Conservation (phyloP, 2,797 vertebrate genomes). For the Phalloptychus januarius region DNA sequence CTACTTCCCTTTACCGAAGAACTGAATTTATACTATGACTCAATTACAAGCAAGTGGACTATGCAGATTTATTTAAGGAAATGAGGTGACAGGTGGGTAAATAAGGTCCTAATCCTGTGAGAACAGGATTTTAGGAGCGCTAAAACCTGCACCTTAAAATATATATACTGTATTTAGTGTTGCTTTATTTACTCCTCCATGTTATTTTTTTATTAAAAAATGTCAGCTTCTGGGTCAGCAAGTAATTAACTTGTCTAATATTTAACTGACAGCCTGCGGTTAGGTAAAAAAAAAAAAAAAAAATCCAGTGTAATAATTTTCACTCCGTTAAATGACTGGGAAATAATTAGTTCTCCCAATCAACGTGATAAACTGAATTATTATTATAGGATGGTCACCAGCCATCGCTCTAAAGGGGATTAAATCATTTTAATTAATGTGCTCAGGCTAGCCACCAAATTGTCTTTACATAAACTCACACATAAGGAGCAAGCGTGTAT, state of each 20-base stretch:
- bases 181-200: not conserved
- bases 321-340: slow-evolving; percentile 8
- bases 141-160: not conserved
- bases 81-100: not conserved
- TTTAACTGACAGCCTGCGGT: slow-evolving; percentile 33
- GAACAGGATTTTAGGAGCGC: not conserved
- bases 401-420: slow-evolving; percentile 7
- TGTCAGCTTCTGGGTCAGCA: not conserved
- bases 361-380: slow-evolving; percentile 24
- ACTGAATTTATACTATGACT: not conserved
- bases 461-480: not conserved
- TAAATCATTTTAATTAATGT: slow-evolving; percentile 31
- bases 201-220: not conserved
- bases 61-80: not conserved
- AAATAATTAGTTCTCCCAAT: slow-evolving; percentile 22
- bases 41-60: not conserved
- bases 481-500: not conserved
- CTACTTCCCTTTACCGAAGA: not conserved
- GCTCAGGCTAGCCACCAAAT: not conserved
- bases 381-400: slow-evolving; percentile 28
- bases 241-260: slow-evolving; percentile 54
- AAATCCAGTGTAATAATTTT: slow-evolving; percentile 16
- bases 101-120: not conserved
- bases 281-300: not conserved
- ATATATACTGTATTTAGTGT: not conserved